Percentiles rank a stretch among this genome's conserved stretches.
These are phyloP conservation scores for Platysteira castanea DNA, from an alignment of 2,113 vertebrate species.

Conservation along the genomic window DNA sequence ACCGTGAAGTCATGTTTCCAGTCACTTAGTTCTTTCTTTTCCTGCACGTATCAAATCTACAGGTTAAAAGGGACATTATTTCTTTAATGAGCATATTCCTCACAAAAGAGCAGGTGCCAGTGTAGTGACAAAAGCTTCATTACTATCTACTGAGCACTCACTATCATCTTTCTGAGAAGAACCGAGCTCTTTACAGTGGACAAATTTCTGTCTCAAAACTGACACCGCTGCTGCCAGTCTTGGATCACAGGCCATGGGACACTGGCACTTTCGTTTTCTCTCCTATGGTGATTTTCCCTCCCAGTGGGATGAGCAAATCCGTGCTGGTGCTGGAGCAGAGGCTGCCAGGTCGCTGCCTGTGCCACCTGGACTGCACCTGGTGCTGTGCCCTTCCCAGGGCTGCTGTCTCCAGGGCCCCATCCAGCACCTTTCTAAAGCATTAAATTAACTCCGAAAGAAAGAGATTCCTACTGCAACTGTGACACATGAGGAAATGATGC, in stretches of 20 bases:
- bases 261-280: background rate
- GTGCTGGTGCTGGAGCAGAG: background rate
- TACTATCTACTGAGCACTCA: background rate
- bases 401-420: background rate
- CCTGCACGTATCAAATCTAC: background rate
- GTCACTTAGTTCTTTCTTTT: background rate
- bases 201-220: background rate
- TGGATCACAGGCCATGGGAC: background rate
- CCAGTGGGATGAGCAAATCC: background rate
- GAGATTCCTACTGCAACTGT: slow-evolving; percentile 40
- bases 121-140: background rate
- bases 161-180: background rate
- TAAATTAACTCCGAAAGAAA: slow-evolving; percentile 43
- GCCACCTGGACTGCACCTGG: background rate
- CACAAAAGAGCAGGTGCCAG: background rate
- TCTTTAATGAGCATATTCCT: background rate
- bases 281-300: background rate
- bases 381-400: background rate
- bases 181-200: background rate
- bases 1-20: background rate
- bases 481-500: slow-evolving; percentile 17
- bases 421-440: background rate
- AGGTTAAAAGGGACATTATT: background rate
- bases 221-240: background rate
- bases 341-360: background rate